Evolutionary conservation across 2,113 vertebrate species (phyloP).

Genomic region (Ptychochromis oligacanthus): DNA sequence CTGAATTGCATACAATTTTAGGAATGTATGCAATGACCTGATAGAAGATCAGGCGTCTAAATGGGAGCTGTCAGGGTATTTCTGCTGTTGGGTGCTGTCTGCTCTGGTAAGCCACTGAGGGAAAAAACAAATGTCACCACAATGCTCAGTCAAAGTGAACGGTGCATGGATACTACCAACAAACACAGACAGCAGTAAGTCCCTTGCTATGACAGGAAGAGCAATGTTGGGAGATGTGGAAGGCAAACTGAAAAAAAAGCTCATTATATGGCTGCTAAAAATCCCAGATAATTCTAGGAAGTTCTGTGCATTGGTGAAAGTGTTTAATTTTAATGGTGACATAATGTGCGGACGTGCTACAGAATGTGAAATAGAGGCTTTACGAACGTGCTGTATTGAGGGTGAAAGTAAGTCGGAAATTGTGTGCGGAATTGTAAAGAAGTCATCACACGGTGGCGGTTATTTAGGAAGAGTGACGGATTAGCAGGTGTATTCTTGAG

Average conservation of each 20-base stretch:
- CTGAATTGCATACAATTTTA: neutral
- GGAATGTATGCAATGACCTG: constrained; percentile 7
- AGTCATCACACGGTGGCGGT: constrained; percentile 42
- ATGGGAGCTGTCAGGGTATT: constrained; percentile 26
- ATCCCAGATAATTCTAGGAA: neutral
- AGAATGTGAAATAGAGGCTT: constrained; percentile 46
- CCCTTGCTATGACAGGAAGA: constrained; percentile 21
- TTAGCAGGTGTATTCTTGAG: constrained; percentile 67
- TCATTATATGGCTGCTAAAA: constrained; percentile 11
- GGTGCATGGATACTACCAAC: constrained; percentile 35
- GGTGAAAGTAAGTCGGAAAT: constrained; percentile 57
- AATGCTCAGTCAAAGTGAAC: constrained; percentile 42
- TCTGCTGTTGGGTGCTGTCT: constrained; percentile 37
- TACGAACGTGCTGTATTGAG: constrained; percentile 31
- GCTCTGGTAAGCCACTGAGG: constrained; percentile 5
- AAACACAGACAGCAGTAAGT: constrained; percentile 27
- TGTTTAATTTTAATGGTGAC: constrained; percentile 2
- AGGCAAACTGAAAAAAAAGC: neutral
- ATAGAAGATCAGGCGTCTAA: constrained; percentile 22
- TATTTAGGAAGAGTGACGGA: constrained; percentile 55
- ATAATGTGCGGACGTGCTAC: constrained; percentile 27
- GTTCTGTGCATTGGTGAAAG: neutral
- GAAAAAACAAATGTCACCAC: constrained; percentile 36
- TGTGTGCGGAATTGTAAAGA: constrained; percentile 51
- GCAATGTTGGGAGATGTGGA: neutral